Base-by-base conservation (phyloP, 1,140 invertebrate species). In the Charaxes varanes region DNA sequence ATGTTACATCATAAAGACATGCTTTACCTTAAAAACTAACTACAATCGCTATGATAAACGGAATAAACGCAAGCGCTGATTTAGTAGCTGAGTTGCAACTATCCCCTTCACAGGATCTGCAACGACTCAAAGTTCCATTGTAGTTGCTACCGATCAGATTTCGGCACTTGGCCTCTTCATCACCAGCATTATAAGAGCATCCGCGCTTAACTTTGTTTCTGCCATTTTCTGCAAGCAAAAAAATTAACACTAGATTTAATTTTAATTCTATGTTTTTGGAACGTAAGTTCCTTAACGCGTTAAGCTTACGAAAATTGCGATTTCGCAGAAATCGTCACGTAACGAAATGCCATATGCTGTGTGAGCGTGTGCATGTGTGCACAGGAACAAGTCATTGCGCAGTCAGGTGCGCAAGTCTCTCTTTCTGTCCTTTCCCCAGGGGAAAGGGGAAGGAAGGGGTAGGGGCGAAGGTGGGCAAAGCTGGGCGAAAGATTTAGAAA, bases 171-270 rank as follows among this genome's bases (percentile, higher is more conserved):
- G 33, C 10, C 10, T 54, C 41, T 3, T 51, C 48, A 0, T 55
- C 45, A 0, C 49, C 28, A 11, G 22, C 46, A 14, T 13, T 19
- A 6, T 50, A 59, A 3, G 64, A 58, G 47, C 69, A 73, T 1
- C 60, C 66, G 6, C 69, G 52, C 7, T 62, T 40, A 2, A 62
- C 42, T 31, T 44, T 53, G 2, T 28, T 42, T 31, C 21, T 50
- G 15, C 61, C 57, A 22, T 68, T 52, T 12, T 53, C 69, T 73
- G 58, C 11, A 68, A 68, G n/a, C n/a, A 37, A 35, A 35, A 46
- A 41, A 27, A 16, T 6, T 5, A 17, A 10, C 10, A 28, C 4
- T 27, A n/a, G n/a, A n/a, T n/a, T n/a, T n/a, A n/a, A n/a, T n/a
- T n/a, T n/a, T n/a, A n/a, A n/a, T n/a, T n/a, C n/a, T n/a, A n/a